These are phyloP conservation scores for Eupithecia abbreviata DNA, from an alignment of 2,888 invertebrate genomes.

Conservation along the genomic window DNA sequence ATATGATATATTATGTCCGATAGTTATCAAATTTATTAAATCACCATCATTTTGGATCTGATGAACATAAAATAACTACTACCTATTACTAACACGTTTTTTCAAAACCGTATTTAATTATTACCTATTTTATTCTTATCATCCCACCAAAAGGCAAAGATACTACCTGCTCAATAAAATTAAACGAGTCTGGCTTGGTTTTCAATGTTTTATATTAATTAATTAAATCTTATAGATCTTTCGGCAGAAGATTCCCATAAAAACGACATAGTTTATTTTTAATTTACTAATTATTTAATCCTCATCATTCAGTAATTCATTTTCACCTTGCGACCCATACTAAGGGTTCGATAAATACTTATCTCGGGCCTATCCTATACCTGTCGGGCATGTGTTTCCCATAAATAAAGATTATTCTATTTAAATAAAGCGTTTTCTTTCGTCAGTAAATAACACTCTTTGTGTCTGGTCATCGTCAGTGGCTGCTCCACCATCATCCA, in stretches of 20 bases:
- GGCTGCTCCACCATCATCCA: constrained; percentile 48
- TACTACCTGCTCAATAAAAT: background rate
- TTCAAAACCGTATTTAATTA: too few relatives aligned
- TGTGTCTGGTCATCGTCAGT: constrained; percentile 45
- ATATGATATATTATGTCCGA: too few relatives aligned
- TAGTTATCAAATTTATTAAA: too few relatives aligned
- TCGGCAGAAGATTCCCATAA: too few relatives aligned
- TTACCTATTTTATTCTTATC: too few relatives aligned
- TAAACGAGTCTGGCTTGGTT: background rate
- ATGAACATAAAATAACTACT: too few relatives aligned
- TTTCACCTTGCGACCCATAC: background rate
- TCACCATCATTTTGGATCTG: too few relatives aligned
- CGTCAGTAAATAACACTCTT: constrained; percentile 51
- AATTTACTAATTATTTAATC: too few relatives aligned
- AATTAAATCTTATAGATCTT: too few relatives aligned
- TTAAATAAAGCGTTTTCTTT: constrained; percentile 42
- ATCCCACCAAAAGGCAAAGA: too few relatives aligned
- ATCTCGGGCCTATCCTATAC: background rate
- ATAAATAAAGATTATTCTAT: constrained; percentile 15
- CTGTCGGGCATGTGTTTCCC: background rate
- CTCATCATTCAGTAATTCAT: background rate
- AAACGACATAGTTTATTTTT: too few relatives aligned
- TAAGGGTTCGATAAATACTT: background rate
- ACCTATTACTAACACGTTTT: too few relatives aligned
- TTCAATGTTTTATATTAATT: background rate